phyloP scores from a whole-genome alignment of 1,140 invertebrate species.

The Platorchestia sp. region DNA sequence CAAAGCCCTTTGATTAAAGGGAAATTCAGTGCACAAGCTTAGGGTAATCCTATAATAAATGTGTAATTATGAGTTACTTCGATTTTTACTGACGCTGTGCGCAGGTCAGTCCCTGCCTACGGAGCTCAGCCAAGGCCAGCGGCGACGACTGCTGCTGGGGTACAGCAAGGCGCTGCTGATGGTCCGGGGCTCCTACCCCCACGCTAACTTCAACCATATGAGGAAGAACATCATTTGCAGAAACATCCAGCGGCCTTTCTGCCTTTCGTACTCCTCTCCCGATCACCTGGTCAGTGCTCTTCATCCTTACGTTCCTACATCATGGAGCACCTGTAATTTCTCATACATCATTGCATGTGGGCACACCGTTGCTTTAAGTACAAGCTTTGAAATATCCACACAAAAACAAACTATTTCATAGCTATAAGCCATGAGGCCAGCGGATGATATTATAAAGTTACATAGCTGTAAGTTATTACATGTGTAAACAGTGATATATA shows the following conservation, averaged over 20 bases:
- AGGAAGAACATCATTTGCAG: slow-evolving; percentile 3
- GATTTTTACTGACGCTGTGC: neutral
- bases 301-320: neutral
- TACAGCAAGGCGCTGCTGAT: slow-evolving; percentile 13
- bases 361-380: too few relatives aligned
- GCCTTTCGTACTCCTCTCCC: neutral
- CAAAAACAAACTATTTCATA: too few relatives aligned
- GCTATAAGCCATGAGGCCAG: too few relatives aligned
- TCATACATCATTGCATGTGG: too few relatives aligned
- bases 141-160: neutral
- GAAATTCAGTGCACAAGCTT: neutral
- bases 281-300: neutral
- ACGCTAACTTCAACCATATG: neutral
- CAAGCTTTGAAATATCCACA: too few relatives aligned
- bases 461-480: too few relatives aligned
- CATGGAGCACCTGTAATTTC: neutral
- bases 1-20: too few relatives aligned
- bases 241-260: neutral
- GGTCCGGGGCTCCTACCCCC: neutral
- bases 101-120: neutral
- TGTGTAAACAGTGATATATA: too few relatives aligned
- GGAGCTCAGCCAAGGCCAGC: neutral
- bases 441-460: too few relatives aligned
- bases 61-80: neutral
- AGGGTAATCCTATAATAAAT: neutral